Evolutionary conservation across 2,888 invertebrate species (phyloP).

Genomic region (Petrolisthes cinctipes): DNA sequence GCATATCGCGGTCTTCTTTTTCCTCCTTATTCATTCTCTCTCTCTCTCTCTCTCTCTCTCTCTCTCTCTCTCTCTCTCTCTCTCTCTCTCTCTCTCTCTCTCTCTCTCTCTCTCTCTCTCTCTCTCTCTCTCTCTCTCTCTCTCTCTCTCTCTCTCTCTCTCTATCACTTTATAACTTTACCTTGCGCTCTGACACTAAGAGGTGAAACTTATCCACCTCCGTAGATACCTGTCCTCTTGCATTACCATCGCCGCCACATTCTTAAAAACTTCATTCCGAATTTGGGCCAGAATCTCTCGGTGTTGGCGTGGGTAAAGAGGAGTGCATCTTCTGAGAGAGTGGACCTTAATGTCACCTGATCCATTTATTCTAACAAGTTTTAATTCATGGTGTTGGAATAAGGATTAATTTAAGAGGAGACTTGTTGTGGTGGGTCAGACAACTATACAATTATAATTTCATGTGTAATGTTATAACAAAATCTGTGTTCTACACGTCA

Average conservation of each 20-base stretch:
- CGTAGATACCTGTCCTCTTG: background rate
- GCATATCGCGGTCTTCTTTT: background rate
- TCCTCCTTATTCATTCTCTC: background rate
- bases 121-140: conserved; percentile 4
- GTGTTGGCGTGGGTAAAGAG: background rate
- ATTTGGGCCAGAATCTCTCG: background rate
- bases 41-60: background rate
- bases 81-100: conserved; percentile 17
- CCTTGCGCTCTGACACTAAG: conserved; percentile 1
- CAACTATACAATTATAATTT: too few relatives aligned
- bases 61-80: background rate
- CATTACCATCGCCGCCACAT: background rate
- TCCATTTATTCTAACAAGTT: too few relatives aligned
- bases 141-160: conserved; percentile 26
- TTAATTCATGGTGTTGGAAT: too few relatives aligned
- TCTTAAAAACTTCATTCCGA: background rate
- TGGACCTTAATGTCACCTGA: background rate
- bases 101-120: background rate
- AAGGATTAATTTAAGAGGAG: too few relatives aligned
- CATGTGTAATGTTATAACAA: too few relatives aligned
- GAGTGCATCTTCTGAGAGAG: background rate
- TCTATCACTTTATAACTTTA: conserved; percentile 16
- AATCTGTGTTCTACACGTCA: too few relatives aligned
- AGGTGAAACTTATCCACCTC: background rate
- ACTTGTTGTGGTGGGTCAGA: too few relatives aligned